These are phyloP conservation scores for Batillaria attramentaria DNA, from an alignment of 1,140 invertebrate species.

Conservation along the genomic window DNA sequence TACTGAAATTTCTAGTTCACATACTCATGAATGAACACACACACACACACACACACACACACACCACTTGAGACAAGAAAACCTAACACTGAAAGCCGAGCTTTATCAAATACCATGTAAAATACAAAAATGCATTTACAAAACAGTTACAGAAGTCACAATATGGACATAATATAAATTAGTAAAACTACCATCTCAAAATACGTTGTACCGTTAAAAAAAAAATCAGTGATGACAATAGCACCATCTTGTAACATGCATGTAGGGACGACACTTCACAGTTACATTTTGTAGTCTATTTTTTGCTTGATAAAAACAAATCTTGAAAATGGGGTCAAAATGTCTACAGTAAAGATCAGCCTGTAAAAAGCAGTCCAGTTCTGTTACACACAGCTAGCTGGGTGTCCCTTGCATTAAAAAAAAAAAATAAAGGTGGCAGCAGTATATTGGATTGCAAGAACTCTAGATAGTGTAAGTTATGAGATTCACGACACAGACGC, in stretches of 20 bases:
- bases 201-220: not conserved
- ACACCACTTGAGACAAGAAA: not conserved
- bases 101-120: constrained; percentile 20
- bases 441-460: too few species aligned
- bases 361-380: too few species aligned
- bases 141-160: not conserved
- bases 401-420: too few species aligned
- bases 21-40: not conserved
- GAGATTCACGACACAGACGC: too few species aligned
- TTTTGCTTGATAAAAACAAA: not conserved
- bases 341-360: too few species aligned
- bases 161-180: too few species aligned
- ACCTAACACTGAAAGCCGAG: constrained; percentile 22
- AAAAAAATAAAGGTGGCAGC: too few species aligned
- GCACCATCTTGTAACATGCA: not conserved
- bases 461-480: too few species aligned
- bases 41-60: constrained; percentile 23
- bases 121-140: not conserved
- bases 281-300: not conserved
- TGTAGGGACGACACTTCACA: not conserved
- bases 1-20: not conserved
- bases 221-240: not conserved
- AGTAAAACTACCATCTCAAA: not conserved
- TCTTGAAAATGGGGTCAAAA: too few species aligned
- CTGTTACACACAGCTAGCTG: too few species aligned